Evolutionary conservation across 2,797 vertebrate genomes (phyloP).

Genomic region (Chromobotia macracanthus): DNA sequence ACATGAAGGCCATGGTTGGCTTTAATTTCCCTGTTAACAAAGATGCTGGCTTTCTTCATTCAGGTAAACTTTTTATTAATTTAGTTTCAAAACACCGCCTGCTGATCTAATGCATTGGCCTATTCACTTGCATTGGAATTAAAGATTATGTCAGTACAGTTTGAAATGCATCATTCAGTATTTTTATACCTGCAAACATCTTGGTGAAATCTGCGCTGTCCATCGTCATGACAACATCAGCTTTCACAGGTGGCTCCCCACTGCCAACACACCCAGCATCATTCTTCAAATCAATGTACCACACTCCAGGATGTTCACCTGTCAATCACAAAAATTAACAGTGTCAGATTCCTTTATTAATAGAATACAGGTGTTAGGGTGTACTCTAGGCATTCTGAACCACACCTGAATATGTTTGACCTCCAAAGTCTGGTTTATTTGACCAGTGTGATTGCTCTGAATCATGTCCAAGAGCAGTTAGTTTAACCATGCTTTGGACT

Average conservation of each 20-base stretch:
- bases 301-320: conserved; percentile 84
- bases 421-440: no score
- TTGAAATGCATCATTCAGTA: neutral
- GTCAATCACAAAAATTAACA: neutral
- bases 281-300: conserved; percentile 90
- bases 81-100: neutral
- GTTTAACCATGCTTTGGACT: no score
- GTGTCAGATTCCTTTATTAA: neutral
- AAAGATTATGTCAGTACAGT: neutral
- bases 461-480: no score
- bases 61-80: neutral
- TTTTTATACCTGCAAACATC: conserved; percentile 87
- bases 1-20: conserved; percentile 86
- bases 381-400: no score
- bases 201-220: conserved; percentile 85
- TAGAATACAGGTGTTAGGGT: neutral
- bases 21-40: conserved; percentile 84
- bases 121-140: no score
- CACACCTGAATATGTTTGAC: no score
- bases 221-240: conserved; percentile 88
- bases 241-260: conserved; percentile 75
- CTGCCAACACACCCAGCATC: conserved; percentile 75
- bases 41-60: neutral
- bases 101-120: neutral
- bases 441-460: no score